These are phyloP conservation scores for Stomorhina lunata DNA, from an alignment of 2,888 invertebrate genomes.

Conservation along the genomic window DNA sequence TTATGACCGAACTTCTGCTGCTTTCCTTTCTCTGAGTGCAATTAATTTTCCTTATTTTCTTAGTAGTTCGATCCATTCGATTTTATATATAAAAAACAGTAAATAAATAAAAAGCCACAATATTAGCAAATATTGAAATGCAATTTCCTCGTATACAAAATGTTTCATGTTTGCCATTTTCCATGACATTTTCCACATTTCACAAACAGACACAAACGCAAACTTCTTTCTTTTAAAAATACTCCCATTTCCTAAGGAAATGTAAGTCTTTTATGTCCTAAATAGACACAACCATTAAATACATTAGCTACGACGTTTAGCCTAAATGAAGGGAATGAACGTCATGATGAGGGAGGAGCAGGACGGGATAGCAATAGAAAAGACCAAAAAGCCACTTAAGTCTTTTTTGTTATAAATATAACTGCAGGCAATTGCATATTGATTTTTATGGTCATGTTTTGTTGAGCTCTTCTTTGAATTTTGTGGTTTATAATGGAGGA, in stretches of 20 bases:
- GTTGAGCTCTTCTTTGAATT: neutral
- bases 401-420: neutral
- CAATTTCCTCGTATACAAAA: slow-evolving; percentile 50
- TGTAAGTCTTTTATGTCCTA: slow-evolving; percentile 46
- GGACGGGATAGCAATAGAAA: neutral
- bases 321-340: slow-evolving; percentile 31
- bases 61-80: no score
- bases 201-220: slow-evolving; percentile 1
- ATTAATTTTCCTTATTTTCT: no score
- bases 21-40: neutral
- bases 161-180: slow-evolving; percentile 18
- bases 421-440: slow-evolving; percentile 24
- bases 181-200: slow-evolving; percentile 14
- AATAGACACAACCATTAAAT: slow-evolving; percentile 44
- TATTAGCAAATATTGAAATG: slow-evolving; percentile 59
- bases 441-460: neutral
- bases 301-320: slow-evolving; percentile 27
- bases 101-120: slow-evolving; percentile 31
- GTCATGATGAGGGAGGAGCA: no score
- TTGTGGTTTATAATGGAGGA: neutral
- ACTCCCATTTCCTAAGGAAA: slow-evolving; percentile 58
- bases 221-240: slow-evolving; percentile 35
- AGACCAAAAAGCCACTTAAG: neutral
- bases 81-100: no score
- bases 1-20: no score